Evolutionary conservation across 2,797 vertebrate species (phyloP), one percentile per base, ranked within the genome.

Genomic region (Notoglanidium macrostoma): DNA sequence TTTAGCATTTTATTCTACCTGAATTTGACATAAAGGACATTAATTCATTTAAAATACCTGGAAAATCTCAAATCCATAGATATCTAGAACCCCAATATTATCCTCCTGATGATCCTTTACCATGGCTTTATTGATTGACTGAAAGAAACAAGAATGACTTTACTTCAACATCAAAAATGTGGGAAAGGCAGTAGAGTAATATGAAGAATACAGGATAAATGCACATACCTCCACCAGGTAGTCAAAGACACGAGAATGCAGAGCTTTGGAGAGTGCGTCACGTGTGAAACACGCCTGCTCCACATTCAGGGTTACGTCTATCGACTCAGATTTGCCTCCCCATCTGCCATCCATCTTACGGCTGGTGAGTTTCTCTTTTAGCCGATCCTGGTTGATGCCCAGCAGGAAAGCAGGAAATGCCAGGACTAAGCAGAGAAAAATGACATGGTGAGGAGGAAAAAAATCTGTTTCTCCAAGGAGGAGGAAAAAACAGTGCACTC

Each of bases 61-160:
- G 93, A 99, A 99, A 93, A 99, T 99, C 95, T 99, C 98, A 96
- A 99, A 99, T 93, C 98, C 98, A 59, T 99, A 99, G 93, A 99
- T 99, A 93, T 99, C 98, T 90, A 99, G 93, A 84, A 99, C 98
- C 0, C 98, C 98, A 0, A 99, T 94, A 89, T 98, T 99, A 81
- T 98, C 95, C 89, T 99, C 98, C 92, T 99, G 96, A 7, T 97
- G 97, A 89, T 98, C 96, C 90, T 99, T 99, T 93, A 98, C 96
- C 96, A 99, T 96, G 70, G 98, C 98, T 92, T 97, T 99, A 93
- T 99, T 99, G 93, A 99, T 98, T 55, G 98, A 97, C 98, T 99
- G 35, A 5, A 94, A 92, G 94, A 92, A 67, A 90, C 82, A 94
- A 87, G 83, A 83, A 89, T 11, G 89, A 85, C 44, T 7, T 67